phyloP scores from a whole-genome alignment of 1,140 invertebrate species.

The Lycorma delicatula region DNA sequence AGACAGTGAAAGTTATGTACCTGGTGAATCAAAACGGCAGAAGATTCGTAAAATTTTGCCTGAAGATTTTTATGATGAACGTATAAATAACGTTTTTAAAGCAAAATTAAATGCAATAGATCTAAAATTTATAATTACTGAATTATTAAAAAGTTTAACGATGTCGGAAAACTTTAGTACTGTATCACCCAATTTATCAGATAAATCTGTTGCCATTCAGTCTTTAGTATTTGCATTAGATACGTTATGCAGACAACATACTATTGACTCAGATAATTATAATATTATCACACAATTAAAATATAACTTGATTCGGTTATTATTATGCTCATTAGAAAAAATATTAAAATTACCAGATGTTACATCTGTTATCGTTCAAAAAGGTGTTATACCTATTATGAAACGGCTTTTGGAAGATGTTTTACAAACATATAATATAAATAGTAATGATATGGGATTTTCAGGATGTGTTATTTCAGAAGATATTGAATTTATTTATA shows the following conservation, averaged over 20 bases:
- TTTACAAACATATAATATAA: no score
- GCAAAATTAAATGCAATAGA: constrained; percentile 46
- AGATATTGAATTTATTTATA: constrained; percentile 47
- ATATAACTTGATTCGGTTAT: constrained; percentile 46
- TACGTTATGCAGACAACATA: constrained; percentile 49
- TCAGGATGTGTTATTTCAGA: neutral
- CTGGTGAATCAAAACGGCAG: constrained; percentile 11
- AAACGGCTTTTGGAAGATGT: constrained; percentile 49
- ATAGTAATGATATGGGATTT: no score
- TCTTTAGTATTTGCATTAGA: constrained; percentile 52
- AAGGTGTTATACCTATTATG: constrained; percentile 51
- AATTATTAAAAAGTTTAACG: constrained; percentile 48
- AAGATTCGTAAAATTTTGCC: constrained; percentile 38
- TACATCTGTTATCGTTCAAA: constrained; percentile 49
- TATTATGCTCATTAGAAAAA: constrained; percentile 48
- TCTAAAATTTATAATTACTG: constrained; percentile 47
- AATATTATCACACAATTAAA: constrained; percentile 47
- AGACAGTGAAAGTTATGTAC: constrained; percentile 24
- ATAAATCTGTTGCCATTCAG: constrained; percentile 43
- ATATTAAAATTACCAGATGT: constrained; percentile 47
- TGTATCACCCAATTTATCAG: constrained; percentile 10
- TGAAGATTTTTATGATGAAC: constrained; percentile 46
- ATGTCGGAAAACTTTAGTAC: constrained; percentile 40
- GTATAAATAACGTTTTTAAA: constrained; percentile 44
- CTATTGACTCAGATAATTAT: no score